Evolutionary conservation across 2,797 vertebrate species (phyloP).

Genomic region (Lates japonicus): DNA sequence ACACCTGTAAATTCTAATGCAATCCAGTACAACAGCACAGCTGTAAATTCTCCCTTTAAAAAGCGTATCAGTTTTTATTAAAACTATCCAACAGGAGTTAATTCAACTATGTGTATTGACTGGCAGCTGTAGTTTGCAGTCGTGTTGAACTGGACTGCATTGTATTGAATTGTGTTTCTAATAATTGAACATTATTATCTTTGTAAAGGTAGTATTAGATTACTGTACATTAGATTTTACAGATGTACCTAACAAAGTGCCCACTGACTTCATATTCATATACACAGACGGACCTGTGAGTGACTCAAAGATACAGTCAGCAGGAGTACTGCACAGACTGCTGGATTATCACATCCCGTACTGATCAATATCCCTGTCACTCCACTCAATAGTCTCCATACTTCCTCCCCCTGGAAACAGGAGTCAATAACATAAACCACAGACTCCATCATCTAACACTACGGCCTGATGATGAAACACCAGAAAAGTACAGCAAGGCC

Average conservation of each 20-base stretch:
- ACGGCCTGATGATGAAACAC: constrained; percentile 4
- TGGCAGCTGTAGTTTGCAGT: neutral
- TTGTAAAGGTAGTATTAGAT: neutral
- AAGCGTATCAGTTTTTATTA: too few species aligned
- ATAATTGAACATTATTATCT: neutral
- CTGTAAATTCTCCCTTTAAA: too few species aligned
- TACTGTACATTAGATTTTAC: neutral
- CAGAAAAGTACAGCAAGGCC: constrained; percentile 4
- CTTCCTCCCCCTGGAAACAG: constrained; percentile 47
- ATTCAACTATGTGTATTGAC: neutral
- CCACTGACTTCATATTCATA: neutral
- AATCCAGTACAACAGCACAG: neutral
- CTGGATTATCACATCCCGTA: constrained; percentile 52
- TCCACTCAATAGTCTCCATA: constrained; percentile 48
- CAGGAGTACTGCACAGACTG: constrained; percentile 29
- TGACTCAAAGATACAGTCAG: constrained; percentile 26
- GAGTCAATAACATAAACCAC: constrained; percentile 38
- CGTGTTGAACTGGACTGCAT: neutral
- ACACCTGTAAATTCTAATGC: neutral
- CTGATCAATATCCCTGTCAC: constrained; percentile 64
- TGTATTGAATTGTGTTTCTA: neutral
- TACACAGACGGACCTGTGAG: neutral
- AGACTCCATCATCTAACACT: constrained; percentile 25
- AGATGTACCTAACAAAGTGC: neutral
- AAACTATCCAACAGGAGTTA: neutral